phyloP scores from a whole-genome alignment of 2,797 vertebrate genomes.

The Streptopelia turtur region DNA sequence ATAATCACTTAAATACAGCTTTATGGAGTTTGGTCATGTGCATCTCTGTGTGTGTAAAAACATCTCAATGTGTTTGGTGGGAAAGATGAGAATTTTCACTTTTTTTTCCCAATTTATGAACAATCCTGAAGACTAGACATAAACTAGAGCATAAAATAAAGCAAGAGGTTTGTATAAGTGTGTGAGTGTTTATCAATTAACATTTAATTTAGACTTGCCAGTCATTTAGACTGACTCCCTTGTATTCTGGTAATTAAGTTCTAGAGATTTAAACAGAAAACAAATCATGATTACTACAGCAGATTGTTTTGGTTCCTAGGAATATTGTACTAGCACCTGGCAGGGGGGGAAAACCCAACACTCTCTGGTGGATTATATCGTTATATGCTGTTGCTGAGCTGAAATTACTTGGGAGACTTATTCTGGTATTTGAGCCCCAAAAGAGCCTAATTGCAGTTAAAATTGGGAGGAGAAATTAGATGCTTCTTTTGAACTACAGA shows the following conservation, averaged over 20 bases:
- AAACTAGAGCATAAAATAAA: neutral
- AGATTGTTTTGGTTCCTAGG: neutral
- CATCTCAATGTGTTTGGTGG: neutral
- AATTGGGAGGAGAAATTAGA: neutral
- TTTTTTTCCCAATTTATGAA: neutral
- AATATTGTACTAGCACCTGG: neutral
- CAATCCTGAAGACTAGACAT: neutral
- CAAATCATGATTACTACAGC: neutral
- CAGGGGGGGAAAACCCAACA: too few relatives aligned
- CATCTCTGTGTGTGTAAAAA: neutral
- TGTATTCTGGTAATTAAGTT: neutral
- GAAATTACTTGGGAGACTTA: neutral
- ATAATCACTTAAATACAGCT: neutral
- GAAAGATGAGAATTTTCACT: neutral
- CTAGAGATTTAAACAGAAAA: neutral
- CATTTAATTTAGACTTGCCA: neutral
- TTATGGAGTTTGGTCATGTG: fast-evolving
- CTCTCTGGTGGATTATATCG: neutral
- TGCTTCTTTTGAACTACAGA: neutral
- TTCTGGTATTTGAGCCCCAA: neutral
- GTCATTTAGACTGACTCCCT: neutral
- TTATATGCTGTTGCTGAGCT: neutral
- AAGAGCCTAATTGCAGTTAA: neutral
- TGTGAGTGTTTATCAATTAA: neutral
- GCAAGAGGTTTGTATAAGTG: neutral